Evolutionary conservation across 2,888 invertebrate species (phyloP).

Genomic region (Pseudococcus viburni): DNA sequence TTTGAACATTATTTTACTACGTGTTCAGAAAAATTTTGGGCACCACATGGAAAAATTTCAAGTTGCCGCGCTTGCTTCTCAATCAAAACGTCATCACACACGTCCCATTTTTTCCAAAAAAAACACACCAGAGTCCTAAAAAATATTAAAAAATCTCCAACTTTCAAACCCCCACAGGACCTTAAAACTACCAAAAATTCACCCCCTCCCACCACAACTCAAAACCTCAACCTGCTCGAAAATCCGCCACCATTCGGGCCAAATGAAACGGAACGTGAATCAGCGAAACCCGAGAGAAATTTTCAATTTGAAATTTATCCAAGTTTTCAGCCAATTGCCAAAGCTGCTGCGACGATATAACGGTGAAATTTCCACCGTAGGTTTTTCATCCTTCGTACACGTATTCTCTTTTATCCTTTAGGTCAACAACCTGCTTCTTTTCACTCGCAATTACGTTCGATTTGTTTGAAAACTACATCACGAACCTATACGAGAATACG

Average conservation of each 20-base stretch:
- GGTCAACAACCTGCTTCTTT: background rate
- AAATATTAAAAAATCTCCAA: no score
- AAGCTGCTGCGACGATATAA: background rate
- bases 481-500: background rate
- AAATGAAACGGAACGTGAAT: background rate
- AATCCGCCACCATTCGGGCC: background rate
- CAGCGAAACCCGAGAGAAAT: background rate
- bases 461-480: background rate
- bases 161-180: no score
- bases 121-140: no score
- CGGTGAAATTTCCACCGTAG: background rate
- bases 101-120: no score
- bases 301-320: slow-evolving; percentile 24
- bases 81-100: no score
- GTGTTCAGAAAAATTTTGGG: no score
- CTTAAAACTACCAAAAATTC: no score
- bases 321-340: background rate
- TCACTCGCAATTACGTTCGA: background rate
- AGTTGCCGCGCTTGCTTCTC: no score
- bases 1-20: no score
- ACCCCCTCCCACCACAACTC: background rate
- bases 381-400: background rate
- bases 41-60: no score
- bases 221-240: background rate
- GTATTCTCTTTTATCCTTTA: background rate